Evolutionary conservation across 92 coral and sea anemone species (phyloP).

Genomic region (Pocillopora grandis): DNA sequence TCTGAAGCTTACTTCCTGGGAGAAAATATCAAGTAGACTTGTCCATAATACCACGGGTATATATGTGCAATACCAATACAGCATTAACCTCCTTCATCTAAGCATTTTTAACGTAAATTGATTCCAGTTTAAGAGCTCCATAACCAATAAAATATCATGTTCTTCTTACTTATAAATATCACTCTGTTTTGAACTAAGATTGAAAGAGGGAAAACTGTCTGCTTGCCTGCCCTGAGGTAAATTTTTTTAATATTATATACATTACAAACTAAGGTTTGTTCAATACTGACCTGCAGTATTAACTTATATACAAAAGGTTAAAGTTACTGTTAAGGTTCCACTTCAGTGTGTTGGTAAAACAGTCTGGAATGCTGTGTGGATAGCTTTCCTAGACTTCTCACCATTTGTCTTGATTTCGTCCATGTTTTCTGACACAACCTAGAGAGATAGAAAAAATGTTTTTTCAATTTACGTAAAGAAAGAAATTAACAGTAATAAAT

Average conservation of each 20-base stretch:
- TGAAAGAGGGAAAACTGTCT: not conserved
- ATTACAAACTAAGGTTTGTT: not conserved
- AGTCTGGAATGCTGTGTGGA: conserved; percentile 83
- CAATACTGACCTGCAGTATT: conserved; percentile 3
- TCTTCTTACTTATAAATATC: not conserved
- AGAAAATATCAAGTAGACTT: no score
- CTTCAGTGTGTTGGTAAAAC: conserved; percentile 69
- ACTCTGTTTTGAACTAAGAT: not conserved
- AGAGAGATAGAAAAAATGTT: not conserved
- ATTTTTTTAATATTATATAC: not conserved
- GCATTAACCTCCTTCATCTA: not conserved
- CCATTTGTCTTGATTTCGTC: conserved; percentile 86
- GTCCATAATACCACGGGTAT: no score
- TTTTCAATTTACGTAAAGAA: no score
- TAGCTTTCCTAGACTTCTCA: conserved; percentile 86
- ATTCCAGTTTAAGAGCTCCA: not conserved
- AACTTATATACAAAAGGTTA: conserved; percentile 1
- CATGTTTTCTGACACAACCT: conserved; percentile 77
- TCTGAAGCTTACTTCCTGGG: no score
- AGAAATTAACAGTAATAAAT: no score
- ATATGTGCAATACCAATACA: not conserved
- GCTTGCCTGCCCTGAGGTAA: not conserved
- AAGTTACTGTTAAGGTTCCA: not conserved
- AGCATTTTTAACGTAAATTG: not conserved
- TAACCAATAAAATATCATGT: conserved; percentile 9